phyloP scores from a whole-genome alignment of 2,888 invertebrate genomes.

The Cosmia trapezina region DNA sequence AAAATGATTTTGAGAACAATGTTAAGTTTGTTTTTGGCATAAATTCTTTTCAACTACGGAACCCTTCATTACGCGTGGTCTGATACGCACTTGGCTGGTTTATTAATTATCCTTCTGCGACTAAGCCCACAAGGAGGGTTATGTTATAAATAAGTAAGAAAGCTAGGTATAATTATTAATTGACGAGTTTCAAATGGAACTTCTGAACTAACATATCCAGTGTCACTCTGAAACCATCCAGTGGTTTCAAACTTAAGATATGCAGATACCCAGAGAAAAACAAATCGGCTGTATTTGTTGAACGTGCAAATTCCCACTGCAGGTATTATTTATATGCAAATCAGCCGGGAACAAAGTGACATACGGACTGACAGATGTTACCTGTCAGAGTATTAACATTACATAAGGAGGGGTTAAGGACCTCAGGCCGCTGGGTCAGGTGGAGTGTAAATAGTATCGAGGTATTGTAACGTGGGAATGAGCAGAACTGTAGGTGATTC shows the following conservation, averaged over 20 bases:
- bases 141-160: neutral
- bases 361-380: constrained; percentile 68
- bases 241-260: constrained; percentile 38
- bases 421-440: constrained; percentile 50
- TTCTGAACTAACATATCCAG: constrained; percentile 11
- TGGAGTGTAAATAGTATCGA: constrained; percentile 48
- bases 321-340: constrained; percentile 74
- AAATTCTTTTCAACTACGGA: too few species aligned
- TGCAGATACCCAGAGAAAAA: constrained; percentile 55
- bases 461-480: constrained; percentile 54
- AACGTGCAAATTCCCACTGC: constrained; percentile 48
- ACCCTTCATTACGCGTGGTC: too few species aligned
- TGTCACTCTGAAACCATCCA: constrained; percentile 25
- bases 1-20: too few species aligned
- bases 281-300: constrained; percentile 57
- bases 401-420: constrained; percentile 65
- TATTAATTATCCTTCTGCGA: neutral
- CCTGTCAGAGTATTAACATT: constrained; percentile 69
- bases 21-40: too few species aligned
- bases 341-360: constrained; percentile 66
- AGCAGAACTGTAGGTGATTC: constrained; percentile 36
- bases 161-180: too few species aligned
- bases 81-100: neutral
- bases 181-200: neutral
- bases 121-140: neutral